A percentile compares a stretch with the other conserved stretches of the same genome.
These are phyloP conservation scores for Drosophila chauvacae DNA, from an alignment of 1,140 invertebrate species.

Conservation along the genomic window DNA sequence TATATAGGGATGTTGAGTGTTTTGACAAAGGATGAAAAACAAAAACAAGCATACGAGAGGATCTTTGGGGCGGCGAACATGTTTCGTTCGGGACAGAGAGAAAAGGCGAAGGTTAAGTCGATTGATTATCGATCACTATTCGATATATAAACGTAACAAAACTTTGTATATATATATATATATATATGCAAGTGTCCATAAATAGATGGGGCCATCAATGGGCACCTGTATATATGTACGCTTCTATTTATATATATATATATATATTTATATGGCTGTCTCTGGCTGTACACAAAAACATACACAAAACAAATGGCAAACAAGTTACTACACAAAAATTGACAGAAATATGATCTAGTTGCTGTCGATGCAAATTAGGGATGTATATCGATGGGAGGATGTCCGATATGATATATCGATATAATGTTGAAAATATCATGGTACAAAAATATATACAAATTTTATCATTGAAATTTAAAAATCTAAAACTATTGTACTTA, in stretches of 20 bases:
- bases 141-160: conserved; percentile 32
- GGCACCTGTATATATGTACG: not conserved
- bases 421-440: not conserved
- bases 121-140: conserved; percentile 28
- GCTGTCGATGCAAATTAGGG: not conserved
- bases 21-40: conserved; percentile 20
- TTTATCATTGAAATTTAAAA: not conserved
- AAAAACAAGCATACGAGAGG: conserved; percentile 13
- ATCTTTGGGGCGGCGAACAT: conserved; percentile 16
- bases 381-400: not conserved
- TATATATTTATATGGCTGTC: conserved; percentile 26
- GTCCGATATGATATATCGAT: conserved; percentile 5
- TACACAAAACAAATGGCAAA: conserved; percentile 48
- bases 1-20: conserved; percentile 1
- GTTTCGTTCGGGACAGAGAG: conserved; percentile 4
- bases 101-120: conserved; percentile 21
- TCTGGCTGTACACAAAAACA: conserved; percentile 23
- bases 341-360: conserved; percentile 9
- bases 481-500: not conserved
- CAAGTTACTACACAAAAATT: conserved; percentile 45
- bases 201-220: not conserved
- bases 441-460: not conserved
- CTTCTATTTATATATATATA: conserved; percentile 7
- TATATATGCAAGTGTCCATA: not conserved
- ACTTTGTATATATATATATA: conserved; percentile 2